A percentile compares a stretch with the other conserved stretches of the same genome.
These are phyloP conservation scores for Eristalinus aeneus DNA, from an alignment of 2,888 invertebrate species.

Conservation along the genomic window DNA sequence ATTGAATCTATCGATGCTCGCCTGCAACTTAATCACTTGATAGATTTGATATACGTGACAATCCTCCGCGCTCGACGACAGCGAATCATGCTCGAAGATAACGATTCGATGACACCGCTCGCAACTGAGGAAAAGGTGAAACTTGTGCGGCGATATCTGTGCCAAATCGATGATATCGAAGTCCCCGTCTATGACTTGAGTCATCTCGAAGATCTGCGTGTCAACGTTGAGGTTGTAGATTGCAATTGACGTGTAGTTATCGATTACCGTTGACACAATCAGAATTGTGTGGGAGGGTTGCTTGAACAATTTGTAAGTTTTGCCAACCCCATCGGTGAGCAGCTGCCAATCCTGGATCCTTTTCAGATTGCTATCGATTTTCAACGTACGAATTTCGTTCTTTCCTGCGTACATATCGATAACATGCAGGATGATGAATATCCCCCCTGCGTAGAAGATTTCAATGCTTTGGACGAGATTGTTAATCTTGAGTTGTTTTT, in stretches of 20 bases:
- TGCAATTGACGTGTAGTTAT: conserved; percentile 73
- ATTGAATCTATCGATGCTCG: conserved; percentile 74
- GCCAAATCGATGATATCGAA: conserved; percentile 75
- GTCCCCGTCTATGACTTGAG: conserved; percentile 76
- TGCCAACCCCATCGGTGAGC: conserved; percentile 74
- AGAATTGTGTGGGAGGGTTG: conserved; percentile 38
- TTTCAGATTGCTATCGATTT: conserved; percentile 70
- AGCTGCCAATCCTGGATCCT: conserved; percentile 76
- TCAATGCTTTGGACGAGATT: conserved; percentile 73
- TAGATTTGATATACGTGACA: conserved; percentile 72
- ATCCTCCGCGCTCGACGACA: background rate
- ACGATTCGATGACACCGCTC: conserved; percentile 74
- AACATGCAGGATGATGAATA: conserved; percentile 74
- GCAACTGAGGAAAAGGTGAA: conserved; percentile 76
- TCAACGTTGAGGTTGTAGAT: conserved; percentile 72
- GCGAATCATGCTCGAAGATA: conserved; percentile 70
- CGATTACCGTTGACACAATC: conserved; percentile 71
- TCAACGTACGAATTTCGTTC: conserved; percentile 76
- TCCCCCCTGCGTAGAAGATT: conserved; percentile 32
- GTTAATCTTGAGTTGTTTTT: conserved; percentile 73
- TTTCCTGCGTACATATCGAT: conserved; percentile 69
- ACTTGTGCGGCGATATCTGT: conserved; percentile 51
- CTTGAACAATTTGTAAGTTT: conserved; percentile 72
- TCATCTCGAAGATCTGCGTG: conserved; percentile 73
- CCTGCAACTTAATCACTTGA: conserved; percentile 75